Base-by-base conservation (phyloP, 2,888 invertebrate species). In the Leuctra nigra region DNA sequence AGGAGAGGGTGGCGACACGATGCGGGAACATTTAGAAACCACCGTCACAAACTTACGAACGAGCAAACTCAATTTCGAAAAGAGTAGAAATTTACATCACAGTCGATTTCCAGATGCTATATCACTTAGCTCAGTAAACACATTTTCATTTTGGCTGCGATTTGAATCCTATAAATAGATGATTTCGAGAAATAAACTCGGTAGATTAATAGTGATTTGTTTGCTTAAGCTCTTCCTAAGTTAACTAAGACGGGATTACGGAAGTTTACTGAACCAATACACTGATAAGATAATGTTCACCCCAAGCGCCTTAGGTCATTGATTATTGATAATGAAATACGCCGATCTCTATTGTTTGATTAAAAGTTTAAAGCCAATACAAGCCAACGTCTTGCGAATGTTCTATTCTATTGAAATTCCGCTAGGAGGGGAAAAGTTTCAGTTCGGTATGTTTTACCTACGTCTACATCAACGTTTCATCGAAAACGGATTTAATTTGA, bases 31-130 rank as follows among this genome's bases (percentile, higher is more conserved):
- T 56, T 55, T 50, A 56, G 56, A 56, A 47, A 24, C 50, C 38
- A 47, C 18, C 50, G 35, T 50, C 50, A 16, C 50, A 20, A 35
- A 50, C 50, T 50, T 50, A 50, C 39, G 47, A 35, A 25, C 39
- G 39, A 50, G 50, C 25, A 56, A 56, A 56, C 56, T 56, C 56
- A 56, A 56, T 56, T 56, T 50, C 52, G 39, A 41, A 56, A 56
- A 52, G 56, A 52, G 52, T 52, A 25, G 22, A 52, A 48, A 52
- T 56, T 52, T 52, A 39, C 56, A 52, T 52, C 39, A 16, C 14
- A 56, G 38, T 52, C 52, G 52, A 47, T 55, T 56, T 39, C 38
- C 52, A n/a, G 25, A 38, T 39, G 50, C 50, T 22, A 39, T 38
- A 50, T 50, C 56, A 56, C 56, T 56, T 41, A 56, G 20, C 38